Conservation (phyloP, 1,140 invertebrate species). For the Drosophila arizonae region DNA sequence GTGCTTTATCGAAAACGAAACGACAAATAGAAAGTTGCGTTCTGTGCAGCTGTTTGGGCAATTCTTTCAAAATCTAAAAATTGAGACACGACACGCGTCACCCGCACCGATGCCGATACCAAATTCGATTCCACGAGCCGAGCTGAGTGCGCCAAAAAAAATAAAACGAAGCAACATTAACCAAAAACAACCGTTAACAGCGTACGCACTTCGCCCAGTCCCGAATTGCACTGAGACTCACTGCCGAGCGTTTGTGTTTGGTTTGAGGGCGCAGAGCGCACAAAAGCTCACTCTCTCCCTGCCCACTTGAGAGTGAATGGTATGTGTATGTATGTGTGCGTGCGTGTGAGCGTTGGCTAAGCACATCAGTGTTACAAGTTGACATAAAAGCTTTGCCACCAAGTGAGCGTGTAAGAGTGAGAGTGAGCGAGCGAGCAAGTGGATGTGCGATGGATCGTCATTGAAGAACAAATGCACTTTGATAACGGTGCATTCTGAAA, state of each 20-base stretch:
- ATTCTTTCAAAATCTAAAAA: conserved; percentile 56
- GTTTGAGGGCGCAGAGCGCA: conserved; percentile 21
- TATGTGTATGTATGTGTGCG: background rate
- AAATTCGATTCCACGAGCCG: background rate
- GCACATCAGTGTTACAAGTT: conserved; percentile 11
- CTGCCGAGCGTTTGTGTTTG: conserved; percentile 27
- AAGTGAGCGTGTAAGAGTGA: background rate
- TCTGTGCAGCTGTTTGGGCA: conserved; percentile 35
- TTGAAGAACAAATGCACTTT: conserved; percentile 4
- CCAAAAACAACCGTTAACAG: conserved; percentile 32
- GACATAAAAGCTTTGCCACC: conserved; percentile 9
- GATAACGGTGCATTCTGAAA: conserved; percentile 5
- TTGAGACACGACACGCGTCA: conserved; percentile 35
- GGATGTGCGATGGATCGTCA: conserved; percentile 8
- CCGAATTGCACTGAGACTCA: conserved; percentile 33
- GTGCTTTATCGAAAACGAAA: conserved; percentile 12
- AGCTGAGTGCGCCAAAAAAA: background rate
- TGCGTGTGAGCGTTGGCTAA: background rate
- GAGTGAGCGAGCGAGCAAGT: background rate
- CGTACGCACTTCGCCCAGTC: conserved; percentile 35
- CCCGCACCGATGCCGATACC: conserved; percentile 15
- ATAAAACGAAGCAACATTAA: background rate
- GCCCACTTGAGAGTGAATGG: background rate
- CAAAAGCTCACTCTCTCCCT: conserved; percentile 33
- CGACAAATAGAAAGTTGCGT: conserved; percentile 43